Evolutionary conservation across 2,113 vertebrate genomes (phyloP).

Genomic region (Bothrops jararaca): DNA sequence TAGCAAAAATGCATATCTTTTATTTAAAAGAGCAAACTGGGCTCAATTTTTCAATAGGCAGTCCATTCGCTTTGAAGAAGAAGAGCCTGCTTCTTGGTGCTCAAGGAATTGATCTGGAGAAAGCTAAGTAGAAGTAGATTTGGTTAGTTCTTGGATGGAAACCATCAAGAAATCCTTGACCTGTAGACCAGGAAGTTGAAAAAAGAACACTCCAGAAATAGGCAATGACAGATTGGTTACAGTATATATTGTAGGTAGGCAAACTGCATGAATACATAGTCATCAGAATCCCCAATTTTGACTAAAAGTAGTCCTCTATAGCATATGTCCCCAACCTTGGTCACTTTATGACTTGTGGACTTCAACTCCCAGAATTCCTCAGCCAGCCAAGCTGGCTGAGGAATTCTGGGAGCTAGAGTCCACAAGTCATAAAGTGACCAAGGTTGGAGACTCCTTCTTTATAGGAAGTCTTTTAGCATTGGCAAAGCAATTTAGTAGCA

Average conservation of each 20-base stretch:
- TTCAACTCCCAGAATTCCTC: too few relatives aligned
- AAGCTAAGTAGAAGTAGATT: neutral
- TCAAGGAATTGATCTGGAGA: neutral
- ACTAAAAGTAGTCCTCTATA: neutral
- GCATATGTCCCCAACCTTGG: too few relatives aligned
- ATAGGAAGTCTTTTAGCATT: too few relatives aligned
- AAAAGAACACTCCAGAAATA: neutral
- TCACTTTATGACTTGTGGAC: too few relatives aligned
- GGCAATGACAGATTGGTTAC: neutral
- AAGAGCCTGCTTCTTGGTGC: neutral
- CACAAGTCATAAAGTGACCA: too few relatives aligned
- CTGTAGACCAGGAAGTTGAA: neutral
- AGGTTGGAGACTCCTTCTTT: too few relatives aligned
- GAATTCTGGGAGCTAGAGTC: too few relatives aligned
- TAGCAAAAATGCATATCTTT: neutral
- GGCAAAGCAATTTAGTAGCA: neutral
- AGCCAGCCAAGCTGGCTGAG: too few relatives aligned
- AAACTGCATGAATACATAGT: neutral
- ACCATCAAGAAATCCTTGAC: neutral
- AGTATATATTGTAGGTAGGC: neutral
- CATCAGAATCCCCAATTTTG: neutral
- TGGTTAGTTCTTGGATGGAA: neutral
- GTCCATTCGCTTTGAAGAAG: neutral
- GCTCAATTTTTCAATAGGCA: neutral
- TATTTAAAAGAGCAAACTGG: neutral